Evolutionary conservation across 2,888 invertebrate species (phyloP).

Genomic region (Diloba caeruleocephala): DNA sequence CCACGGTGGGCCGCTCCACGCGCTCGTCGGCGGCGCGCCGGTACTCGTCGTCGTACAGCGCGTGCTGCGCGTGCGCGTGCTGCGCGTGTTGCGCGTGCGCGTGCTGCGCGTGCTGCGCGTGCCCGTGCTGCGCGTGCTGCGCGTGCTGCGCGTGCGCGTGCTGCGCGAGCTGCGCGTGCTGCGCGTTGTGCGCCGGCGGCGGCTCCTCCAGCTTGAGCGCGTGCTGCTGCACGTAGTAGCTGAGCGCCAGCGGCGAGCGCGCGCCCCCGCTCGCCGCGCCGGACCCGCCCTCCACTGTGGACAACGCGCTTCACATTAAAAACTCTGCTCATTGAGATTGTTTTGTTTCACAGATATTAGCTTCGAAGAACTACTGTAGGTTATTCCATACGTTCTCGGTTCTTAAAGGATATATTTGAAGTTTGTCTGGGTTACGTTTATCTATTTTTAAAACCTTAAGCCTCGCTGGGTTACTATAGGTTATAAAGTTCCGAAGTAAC

Average conservation of each 20-base stretch:
- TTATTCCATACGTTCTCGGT: too few species aligned
- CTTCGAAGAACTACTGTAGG: too few species aligned
- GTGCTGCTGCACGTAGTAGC: constrained; percentile 77
- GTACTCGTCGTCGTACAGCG: constrained; percentile 48
- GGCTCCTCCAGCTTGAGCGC: constrained; percentile 79
- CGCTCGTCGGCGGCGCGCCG: constrained; percentile 68
- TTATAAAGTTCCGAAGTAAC: too few species aligned
- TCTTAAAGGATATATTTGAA: too few species aligned
- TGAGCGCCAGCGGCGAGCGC: constrained; percentile 69
- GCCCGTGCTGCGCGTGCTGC: constrained; percentile 65
- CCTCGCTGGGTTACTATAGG: too few species aligned
- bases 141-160: constrained; percentile 32
- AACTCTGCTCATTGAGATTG: too few species aligned
- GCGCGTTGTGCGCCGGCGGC: constrained; percentile 62
- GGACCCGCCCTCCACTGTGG: constrained; percentile 43
- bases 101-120: constrained; percentile 59
- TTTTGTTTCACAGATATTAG: too few species aligned
- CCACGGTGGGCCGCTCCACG: constrained; percentile 86
- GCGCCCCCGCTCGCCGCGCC: constrained; percentile 51
- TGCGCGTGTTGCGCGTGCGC: constrained; percentile 67
- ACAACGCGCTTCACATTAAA: background rate
- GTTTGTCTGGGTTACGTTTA: too few species aligned
- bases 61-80: constrained; percentile 57
- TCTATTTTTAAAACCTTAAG: too few species aligned
- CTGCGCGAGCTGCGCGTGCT: constrained; percentile 57